These are phyloP conservation scores for Crotalus tigris DNA, from an alignment of 2,113 vertebrate genomes.

Conservation along the genomic window DNA sequence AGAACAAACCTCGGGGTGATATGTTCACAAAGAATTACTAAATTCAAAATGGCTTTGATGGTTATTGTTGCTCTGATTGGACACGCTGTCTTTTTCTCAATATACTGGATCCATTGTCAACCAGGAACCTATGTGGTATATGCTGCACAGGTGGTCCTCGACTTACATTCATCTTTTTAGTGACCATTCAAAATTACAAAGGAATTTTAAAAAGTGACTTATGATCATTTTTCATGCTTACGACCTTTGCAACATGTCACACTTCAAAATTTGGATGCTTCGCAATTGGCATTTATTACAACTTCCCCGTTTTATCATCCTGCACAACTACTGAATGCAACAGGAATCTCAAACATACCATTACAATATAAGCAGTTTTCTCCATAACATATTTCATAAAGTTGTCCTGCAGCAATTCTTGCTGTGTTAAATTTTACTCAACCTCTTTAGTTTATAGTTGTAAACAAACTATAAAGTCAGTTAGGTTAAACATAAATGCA, in stretches of 20 bases:
- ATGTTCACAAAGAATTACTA: neutral
- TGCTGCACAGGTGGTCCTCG: neutral
- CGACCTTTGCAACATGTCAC: neutral
- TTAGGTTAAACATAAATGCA: constrained; percentile 44
- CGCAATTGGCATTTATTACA: no score
- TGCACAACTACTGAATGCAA: neutral
- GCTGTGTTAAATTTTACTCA: neutral
- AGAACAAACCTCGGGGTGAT: neutral
- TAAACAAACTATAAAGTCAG: constrained; percentile 29
- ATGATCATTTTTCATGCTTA: neutral
- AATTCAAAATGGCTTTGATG: neutral
- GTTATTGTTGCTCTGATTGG: neutral
- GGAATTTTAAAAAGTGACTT: neutral
- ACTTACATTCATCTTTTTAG: neutral
- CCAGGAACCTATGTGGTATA: neutral
- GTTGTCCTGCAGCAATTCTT: neutral
- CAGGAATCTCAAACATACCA: constrained; percentile 6
- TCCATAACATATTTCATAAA: neutral
- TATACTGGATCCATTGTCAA: neutral
- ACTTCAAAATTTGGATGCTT: neutral
- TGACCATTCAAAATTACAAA: neutral
- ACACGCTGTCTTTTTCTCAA: neutral
- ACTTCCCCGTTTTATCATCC: neutral
- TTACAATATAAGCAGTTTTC: neutral
- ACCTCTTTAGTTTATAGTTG: constrained; percentile 4